Evolutionary conservation across 2,888 invertebrate genomes (phyloP), one percentile per base, ranked within the genome.

Genomic region (Axea sp.): DNA sequence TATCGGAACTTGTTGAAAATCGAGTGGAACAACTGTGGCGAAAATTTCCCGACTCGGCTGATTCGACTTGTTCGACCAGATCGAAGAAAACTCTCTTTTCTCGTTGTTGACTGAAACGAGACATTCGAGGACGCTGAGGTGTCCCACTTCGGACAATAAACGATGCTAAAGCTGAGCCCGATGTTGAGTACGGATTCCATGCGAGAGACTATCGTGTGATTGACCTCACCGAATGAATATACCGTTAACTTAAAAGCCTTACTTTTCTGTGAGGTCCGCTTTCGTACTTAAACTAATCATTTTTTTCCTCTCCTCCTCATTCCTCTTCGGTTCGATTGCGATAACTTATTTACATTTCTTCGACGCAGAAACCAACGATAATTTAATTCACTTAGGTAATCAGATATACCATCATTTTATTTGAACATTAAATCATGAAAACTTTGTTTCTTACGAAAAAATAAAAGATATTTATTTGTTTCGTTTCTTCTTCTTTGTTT

Each of bases 91-190:
- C 53, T 64, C 49, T 71, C 65, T 71, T 71, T 62, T 31, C 75
- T 49, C 75, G 53, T 17, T 5, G 60, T 43, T 37, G 49, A 31
- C 12, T 53, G 11, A 9, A 31, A 24, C 43, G 43, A 12, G 49
- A 43, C 30, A 33, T 43, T 57, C 39, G 68, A 59, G 68, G 43
- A 59, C 45, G 37, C 28, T 41, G 35, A 57, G 57, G 19, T 57
- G 76, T 71, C 69, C 76, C 71, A 76, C 73, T 76, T 73, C 30
- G 67, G 59, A 73, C 76, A 71, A 73, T 73, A 69, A 65, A 69
- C 68, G 75, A 62, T 43, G 67, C 67, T 53, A 45, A 59, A 69
- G 65, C 22, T 47, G 28, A 64, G 62, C 28, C 60, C 59, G 17
- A 73, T 59, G 69, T 39, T 24, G 72, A 75, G 62, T 72, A 65